A percentile compares a stretch with the other conserved stretches of the same genome.
Evolutionary conservation across 2,113 vertebrate genomes (phyloP).

Genomic region (Silurus glanis): DNA sequence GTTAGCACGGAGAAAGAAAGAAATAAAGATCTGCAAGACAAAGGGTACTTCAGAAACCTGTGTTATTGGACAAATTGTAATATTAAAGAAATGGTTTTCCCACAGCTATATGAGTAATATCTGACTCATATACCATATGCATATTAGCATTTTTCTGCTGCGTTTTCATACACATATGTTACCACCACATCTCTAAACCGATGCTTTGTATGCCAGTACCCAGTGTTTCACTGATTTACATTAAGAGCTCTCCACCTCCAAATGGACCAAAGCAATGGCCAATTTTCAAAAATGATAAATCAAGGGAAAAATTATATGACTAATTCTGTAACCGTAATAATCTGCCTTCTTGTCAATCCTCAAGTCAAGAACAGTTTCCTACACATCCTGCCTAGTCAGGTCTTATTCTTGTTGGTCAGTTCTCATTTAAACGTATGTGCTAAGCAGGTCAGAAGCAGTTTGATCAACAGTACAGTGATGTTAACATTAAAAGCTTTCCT

Average conservation of each 20-base stretch:
- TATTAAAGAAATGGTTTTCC: not conserved
- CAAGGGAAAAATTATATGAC: not conserved
- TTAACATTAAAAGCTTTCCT: not conserved
- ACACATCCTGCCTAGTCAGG: not conserved
- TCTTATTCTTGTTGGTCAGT: not conserved
- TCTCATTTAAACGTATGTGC: not conserved
- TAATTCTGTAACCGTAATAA: not conserved
- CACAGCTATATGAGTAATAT: not conserved
- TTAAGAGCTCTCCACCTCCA: not conserved
- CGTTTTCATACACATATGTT: not conserved
- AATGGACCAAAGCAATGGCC: not conserved
- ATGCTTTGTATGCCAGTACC: not conserved
- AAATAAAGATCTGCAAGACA: no score
- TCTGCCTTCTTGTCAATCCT: constrained; percentile 3
- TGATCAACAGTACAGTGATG: not conserved
- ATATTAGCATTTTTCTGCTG: not conserved
- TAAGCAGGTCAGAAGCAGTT: not conserved
- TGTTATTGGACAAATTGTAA: not conserved
- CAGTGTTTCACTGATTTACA: not conserved
- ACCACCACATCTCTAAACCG: not conserved
- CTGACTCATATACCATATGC: not conserved
- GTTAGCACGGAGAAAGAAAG: no score
- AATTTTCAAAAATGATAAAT: not conserved
- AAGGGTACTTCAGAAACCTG: not conserved
- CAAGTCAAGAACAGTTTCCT: not conserved